Conservation (phyloP, 2,797 vertebrate species). For the Crocidura indochinensis region DNA sequence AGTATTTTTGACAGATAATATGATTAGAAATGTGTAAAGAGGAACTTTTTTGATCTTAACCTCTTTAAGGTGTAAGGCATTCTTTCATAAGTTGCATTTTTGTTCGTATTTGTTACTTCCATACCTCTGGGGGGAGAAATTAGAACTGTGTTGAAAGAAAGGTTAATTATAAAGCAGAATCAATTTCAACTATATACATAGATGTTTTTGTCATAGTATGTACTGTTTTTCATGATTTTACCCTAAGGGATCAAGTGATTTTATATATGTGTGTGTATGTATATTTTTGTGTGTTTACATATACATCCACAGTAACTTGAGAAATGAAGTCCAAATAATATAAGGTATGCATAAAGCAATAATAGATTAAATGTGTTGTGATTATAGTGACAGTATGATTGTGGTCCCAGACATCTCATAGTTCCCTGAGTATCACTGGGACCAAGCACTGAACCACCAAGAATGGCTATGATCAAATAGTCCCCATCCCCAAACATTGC, state of each 20-base stretch:
- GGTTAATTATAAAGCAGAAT: constrained; percentile 19
- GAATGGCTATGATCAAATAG: too few relatives aligned
- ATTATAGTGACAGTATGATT: background rate
- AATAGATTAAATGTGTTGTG: background rate
- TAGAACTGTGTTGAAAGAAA: constrained; percentile 25
- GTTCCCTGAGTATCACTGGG: too few relatives aligned
- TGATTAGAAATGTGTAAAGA: background rate
- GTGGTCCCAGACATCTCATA: background rate
- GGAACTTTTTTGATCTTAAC: constrained; percentile 18
- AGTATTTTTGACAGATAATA: background rate
- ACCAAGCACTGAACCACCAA: too few relatives aligned
- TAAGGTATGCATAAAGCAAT: constrained; percentile 43
- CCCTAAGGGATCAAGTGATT: background rate
- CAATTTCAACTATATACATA: constrained; percentile 30
- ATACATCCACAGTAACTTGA: constrained; percentile 15
- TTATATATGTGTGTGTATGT: too few relatives aligned
- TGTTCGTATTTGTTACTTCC: background rate
- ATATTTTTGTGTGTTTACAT: too few relatives aligned
- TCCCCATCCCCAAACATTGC: too few relatives aligned
- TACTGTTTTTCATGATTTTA: constrained; percentile 40
- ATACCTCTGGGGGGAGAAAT: background rate
- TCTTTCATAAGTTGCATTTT: constrained; percentile 30
- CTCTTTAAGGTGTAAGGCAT: background rate
- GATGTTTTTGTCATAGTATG: background rate
- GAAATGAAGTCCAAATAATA: constrained; percentile 30